Evolutionary conservation across 2,797 vertebrate genomes (phyloP).

Genomic region (Huso huso): DNA sequence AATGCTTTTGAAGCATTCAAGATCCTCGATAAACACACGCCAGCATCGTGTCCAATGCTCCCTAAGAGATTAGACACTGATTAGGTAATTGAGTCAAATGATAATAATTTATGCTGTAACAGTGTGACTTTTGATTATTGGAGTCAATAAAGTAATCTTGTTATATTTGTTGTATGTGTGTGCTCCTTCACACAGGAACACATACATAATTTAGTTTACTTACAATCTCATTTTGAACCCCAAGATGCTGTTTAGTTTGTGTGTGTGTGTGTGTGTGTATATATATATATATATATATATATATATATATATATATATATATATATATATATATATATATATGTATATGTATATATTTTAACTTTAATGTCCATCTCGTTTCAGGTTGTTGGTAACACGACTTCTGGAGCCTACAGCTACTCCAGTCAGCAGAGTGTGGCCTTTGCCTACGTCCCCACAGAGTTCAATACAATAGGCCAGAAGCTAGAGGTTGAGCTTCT

Average conservation of each 20-base stretch:
- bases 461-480: slow-evolving; percentile 73
- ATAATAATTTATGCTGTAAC: no score
- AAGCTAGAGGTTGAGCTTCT: slow-evolving; percentile 85
- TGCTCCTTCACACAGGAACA: no score
- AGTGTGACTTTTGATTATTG: no score
- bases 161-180: no score
- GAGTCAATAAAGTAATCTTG: no score
- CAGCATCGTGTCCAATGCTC: no score
- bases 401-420: slow-evolving; percentile 89
- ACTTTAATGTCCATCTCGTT: slow-evolving; percentile 9
- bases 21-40: no score
- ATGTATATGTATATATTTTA: background rate
- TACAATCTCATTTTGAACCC: no score
- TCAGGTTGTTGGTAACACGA: slow-evolving; percentile 93
- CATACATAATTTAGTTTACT: no score
- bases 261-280: background rate
- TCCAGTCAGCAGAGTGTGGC: slow-evolving; percentile 76
- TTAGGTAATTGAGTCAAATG: no score
- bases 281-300: background rate
- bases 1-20: no score
- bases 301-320: background rate
- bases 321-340: background rate
- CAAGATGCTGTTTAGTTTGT: background rate
- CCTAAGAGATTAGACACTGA: no score
- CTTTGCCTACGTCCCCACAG: slow-evolving; percentile 79